A percentile compares a stretch with the other conserved stretches of the same genome.
Conservation (phyloP, 2,888 invertebrate species). For the Subacronicta megacephala region DNA sequence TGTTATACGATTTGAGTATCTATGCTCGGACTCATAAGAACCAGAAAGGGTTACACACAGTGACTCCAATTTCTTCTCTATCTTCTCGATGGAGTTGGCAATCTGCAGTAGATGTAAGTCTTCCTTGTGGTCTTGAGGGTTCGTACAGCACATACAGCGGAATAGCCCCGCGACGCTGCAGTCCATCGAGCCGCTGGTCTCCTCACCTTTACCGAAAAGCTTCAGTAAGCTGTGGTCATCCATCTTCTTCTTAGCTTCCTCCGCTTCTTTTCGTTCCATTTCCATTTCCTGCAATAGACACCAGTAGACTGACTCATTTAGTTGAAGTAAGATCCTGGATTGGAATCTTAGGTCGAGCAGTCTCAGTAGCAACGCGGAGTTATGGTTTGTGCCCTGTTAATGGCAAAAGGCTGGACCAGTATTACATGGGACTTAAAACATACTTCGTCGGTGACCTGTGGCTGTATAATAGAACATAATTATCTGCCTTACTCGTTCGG, state of each 20-base stretch:
- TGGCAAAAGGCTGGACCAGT: too few species aligned
- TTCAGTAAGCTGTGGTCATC: constrained; percentile 94
- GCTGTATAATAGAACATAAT: too few species aligned
- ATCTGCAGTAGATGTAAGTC: constrained; percentile 95
- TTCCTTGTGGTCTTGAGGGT: constrained; percentile 95
- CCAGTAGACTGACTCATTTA: background rate
- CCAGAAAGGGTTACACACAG: too few species aligned
- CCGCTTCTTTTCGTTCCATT: constrained; percentile 94
- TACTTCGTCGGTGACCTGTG: too few species aligned
- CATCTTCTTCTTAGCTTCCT: constrained; percentile 94
- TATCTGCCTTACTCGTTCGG: too few species aligned
- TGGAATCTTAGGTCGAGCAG: too few species aligned
- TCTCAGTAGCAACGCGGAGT: too few species aligned
- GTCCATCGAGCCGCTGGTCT: constrained; percentile 95
- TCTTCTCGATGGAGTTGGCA: constrained; percentile 93
- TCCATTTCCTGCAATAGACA: constrained; percentile 92
- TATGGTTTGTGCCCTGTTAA: too few species aligned
- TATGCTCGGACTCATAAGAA: too few species aligned
- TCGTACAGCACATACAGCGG: constrained; percentile 96
- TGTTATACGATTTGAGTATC: too few species aligned
- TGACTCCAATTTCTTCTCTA: constrained; percentile 93
- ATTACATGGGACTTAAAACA: too few species aligned
- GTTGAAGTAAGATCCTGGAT: too few species aligned
- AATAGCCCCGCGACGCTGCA: constrained; percentile 95
- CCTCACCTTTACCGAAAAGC: constrained; percentile 92